Conservation (phyloP, 2,113 vertebrate genomes). For the Rhineura floridana region DNA sequence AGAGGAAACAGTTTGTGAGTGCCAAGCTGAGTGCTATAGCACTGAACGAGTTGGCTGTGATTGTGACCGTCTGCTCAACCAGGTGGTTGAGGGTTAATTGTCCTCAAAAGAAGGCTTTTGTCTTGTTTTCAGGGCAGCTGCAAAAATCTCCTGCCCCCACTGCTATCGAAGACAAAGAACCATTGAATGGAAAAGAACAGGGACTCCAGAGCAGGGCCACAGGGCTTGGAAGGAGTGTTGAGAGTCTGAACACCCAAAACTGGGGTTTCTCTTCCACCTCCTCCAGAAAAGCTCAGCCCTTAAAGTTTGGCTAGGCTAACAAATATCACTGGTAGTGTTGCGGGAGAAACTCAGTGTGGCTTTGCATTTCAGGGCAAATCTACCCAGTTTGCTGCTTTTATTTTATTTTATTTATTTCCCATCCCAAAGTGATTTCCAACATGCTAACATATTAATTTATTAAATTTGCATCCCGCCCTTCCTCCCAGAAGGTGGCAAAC, state of each 20-base stretch:
- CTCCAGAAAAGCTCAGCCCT: no score
- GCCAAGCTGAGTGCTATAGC: no score
- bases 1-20: neutral
- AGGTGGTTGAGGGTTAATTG: neutral
- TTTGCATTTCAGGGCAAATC: no score
- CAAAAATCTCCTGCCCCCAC: neutral
- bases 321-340: neutral
- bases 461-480: no score
- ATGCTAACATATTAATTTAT: no score
- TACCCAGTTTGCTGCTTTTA: no score
- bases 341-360: no score
- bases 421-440: no score
- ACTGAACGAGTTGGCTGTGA: neutral
- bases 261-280: neutral
- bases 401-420: no score
- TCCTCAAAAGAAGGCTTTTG: neutral
- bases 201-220: no score
- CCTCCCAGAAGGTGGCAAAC: no score
- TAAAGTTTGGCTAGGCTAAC: neutral
- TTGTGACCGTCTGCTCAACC: no score
- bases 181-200: neutral
- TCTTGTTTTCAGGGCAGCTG: conserved; percentile 1
- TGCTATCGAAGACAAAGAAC: neutral
- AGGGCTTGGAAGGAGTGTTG: neutral
- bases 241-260: neutral